Evolutionary conservation across 2,797 vertebrate species (phyloP).

Genomic region (Gymnoscopelus microlampas): DNA sequence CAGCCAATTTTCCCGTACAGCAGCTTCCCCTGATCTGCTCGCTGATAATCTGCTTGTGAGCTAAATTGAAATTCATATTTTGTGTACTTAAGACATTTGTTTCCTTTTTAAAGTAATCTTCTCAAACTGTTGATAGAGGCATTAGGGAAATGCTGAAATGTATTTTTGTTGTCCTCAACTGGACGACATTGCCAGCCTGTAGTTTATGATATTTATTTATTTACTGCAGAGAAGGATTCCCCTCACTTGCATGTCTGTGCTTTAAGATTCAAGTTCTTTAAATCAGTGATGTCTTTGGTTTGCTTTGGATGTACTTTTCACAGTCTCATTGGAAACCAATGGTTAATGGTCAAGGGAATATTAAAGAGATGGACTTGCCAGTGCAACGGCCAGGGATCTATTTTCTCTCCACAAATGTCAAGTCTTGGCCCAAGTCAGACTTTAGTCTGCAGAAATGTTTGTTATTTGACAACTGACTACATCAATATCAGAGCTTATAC

Average conservation of each 20-base stretch:
- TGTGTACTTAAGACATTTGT: slow-evolving; percentile 46
- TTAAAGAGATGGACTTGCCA: slow-evolving; percentile 38
- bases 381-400: slow-evolving; percentile 28
- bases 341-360: slow-evolving; percentile 28
- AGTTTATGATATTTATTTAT: neutral
- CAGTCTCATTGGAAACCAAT: slow-evolving; percentile 39
- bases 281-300: neutral
- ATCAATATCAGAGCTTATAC: slow-evolving; percentile 51
- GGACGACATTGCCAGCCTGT: slow-evolving; percentile 28
- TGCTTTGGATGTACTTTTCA: slow-evolving; percentile 5
- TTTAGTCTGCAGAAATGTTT: slow-evolving; percentile 46
- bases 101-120: slow-evolving; percentile 60
- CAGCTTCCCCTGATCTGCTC: slow-evolving; percentile 56
- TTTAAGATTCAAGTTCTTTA: too few relatives aligned
- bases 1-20: slow-evolving; percentile 57
- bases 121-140: slow-evolving; percentile 46
- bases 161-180: slow-evolving; percentile 34
- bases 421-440: neutral
- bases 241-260: too few relatives aligned
- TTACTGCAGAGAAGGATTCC: neutral
- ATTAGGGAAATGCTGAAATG: slow-evolving; percentile 29
- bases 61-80: slow-evolving; percentile 57
- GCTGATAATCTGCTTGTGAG: slow-evolving; percentile 56
- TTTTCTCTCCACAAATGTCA: slow-evolving; percentile 23
- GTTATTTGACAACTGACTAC: slow-evolving; percentile 58